These are phyloP conservation scores for Helostoma temminkii DNA, from an alignment of 2,797 vertebrate species.

Conservation along the genomic window DNA sequence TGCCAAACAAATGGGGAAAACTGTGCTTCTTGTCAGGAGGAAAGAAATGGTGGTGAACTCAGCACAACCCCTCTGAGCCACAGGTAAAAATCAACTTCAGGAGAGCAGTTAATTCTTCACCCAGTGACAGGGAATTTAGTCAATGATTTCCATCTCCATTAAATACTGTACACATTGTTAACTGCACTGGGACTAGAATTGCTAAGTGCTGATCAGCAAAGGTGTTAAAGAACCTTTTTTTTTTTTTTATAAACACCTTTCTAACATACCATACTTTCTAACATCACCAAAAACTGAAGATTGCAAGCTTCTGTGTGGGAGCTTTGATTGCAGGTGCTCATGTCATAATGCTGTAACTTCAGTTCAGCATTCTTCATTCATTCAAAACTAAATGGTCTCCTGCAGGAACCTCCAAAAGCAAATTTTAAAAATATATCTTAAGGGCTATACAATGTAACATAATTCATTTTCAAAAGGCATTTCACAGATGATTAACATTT, in stretches of 20 bases:
- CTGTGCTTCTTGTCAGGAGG: conserved; percentile 44
- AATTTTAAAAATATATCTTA: background rate
- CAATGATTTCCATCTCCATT: conserved; percentile 23
- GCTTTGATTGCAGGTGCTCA: background rate
- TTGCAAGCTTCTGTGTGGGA: background rate
- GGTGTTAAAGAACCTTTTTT: conserved; percentile 1
- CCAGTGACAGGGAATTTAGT: conserved; percentile 39
- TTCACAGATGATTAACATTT: background rate
- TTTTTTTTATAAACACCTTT: conserved; percentile 16
- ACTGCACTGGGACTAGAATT: background rate
- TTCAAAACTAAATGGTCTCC: background rate
- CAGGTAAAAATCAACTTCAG: conserved; percentile 54
- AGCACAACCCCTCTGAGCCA: conserved; percentile 57
- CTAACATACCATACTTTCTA: background rate
- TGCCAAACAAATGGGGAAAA: conserved; percentile 62
- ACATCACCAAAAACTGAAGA: conserved; percentile 5
- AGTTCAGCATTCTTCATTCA: background rate
- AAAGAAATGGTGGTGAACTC: conserved; percentile 46
- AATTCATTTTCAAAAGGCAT: background rate
- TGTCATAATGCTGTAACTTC: background rate
- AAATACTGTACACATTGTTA: conserved; percentile 12
- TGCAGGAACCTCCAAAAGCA: background rate
- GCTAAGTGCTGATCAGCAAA: conserved; percentile 14
- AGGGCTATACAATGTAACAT: background rate
- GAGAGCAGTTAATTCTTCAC: conserved; percentile 38